A percentile compares a stretch with the other conserved stretches of the same genome.
phyloP scores from a whole-genome alignment of 2,113 vertebrate genomes.

The Cnemophilus loriae region DNA sequence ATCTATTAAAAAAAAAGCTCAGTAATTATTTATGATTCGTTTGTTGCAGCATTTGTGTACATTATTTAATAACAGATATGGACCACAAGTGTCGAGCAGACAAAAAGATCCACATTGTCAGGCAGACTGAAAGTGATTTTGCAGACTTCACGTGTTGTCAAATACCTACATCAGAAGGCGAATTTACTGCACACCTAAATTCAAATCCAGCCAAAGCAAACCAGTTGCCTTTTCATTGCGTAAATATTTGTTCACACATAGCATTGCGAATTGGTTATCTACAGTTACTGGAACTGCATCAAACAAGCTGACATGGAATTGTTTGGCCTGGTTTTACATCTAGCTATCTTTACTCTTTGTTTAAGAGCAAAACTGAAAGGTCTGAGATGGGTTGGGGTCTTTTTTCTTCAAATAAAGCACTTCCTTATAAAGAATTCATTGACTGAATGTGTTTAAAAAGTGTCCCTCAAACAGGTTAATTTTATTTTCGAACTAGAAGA shows the following conservation, averaged over 20 bases:
- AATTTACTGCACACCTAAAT: not conserved
- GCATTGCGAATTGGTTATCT: not conserved
- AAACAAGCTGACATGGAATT: not conserved
- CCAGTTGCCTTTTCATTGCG: not conserved
- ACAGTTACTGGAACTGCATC: not conserved
- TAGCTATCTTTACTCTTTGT: not conserved
- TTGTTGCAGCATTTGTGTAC: not conserved
- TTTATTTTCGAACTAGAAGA: constrained; percentile 51
- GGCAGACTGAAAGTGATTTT: not conserved
- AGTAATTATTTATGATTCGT: constrained; percentile 8
- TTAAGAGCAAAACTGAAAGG: not conserved
- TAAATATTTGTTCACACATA: not conserved
- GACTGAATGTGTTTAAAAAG: not conserved
- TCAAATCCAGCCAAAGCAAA: not conserved
- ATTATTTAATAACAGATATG: not conserved
- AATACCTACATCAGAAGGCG: not conserved
- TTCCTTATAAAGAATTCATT: constrained; percentile 5
- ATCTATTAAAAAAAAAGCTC: not conserved
- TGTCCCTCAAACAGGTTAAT: not conserved
- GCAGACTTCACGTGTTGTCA: not conserved
- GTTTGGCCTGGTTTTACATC: not conserved
- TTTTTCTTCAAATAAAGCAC: not conserved
- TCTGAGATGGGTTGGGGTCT: not conserved
- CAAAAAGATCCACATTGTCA: not conserved
- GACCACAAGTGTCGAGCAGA: not conserved